These are phyloP conservation scores for Zaprionus kolodkinae DNA, from an alignment of 1,140 invertebrate species.

Conservation along the genomic window DNA sequence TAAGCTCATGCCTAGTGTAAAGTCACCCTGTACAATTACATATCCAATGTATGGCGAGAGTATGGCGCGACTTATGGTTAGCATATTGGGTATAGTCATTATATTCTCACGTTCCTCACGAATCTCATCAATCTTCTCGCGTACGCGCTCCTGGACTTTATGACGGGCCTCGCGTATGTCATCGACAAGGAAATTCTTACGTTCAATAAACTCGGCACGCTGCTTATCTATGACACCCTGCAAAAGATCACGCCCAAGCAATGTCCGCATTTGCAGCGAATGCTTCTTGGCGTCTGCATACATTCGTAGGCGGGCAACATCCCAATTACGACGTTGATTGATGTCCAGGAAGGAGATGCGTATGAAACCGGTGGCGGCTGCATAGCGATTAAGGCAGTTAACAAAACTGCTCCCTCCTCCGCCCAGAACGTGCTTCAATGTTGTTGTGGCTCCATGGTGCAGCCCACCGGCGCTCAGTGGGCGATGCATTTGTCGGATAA, in stretches of 20 bases:
- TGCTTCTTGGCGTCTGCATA: constrained; percentile 80
- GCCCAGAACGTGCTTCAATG: constrained; percentile 68
- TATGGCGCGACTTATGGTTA: constrained; percentile 93
- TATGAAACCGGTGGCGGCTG: constrained; percentile 79
- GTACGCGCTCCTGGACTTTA: constrained; percentile 86
- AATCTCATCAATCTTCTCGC: constrained; percentile 88
- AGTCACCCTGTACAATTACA: constrained; percentile 91
- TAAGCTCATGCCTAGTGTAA: constrained; percentile 89
- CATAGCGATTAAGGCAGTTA: constrained; percentile 78
- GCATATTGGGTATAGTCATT: constrained; percentile 95
- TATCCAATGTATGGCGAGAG: constrained; percentile 94
- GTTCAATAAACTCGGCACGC: constrained; percentile 87
- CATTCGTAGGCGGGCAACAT: constrained; percentile 67
- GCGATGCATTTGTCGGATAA: constrained; percentile 74
- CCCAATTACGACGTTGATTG: constrained; percentile 73
- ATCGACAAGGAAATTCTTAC: constrained; percentile 87
- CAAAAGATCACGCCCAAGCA: constrained; percentile 85
- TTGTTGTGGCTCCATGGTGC: constrained; percentile 60
- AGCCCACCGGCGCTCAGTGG: constrained; percentile 54
- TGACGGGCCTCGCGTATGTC: constrained; percentile 89
- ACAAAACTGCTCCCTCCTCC: constrained; percentile 63
- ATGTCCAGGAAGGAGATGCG: constrained; percentile 79
- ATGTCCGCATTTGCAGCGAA: constrained; percentile 67
- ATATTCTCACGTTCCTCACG: constrained; percentile 93
- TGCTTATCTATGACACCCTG: constrained; percentile 86